Evolutionary conservation across 2,888 invertebrate genomes (phyloP), one percentile per base, ranked within the genome.

Genomic region (Drosophila sordidula): DNA sequence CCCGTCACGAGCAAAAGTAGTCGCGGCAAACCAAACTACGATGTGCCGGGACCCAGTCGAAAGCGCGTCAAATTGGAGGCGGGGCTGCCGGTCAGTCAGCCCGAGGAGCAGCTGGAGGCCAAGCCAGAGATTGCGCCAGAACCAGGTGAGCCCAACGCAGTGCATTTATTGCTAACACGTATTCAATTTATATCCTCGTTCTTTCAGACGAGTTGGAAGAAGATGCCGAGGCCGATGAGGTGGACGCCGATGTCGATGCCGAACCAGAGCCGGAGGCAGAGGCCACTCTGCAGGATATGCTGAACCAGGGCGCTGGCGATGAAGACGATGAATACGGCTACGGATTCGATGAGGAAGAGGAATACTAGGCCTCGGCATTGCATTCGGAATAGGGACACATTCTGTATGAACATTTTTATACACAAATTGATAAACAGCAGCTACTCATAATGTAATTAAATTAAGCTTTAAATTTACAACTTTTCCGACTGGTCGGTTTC

Each of bases 271-370:
- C 88, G 0, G 91, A 91, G 55, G 81, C 87, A 1, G 94, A 94
- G 81, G 87, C 94, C 63, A 94, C 94, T 0, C 90, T 95, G 0
- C 93, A 94, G 12, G 93, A 94, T 59, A 93, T 95, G 93, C 87
- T 95, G 36, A 95, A 95, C 78, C 93, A 94, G 61, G 93, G 93
- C 16, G 71, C 67, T 12, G 94, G 94, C 16, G 95, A 95, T 16
- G 95, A 95, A 12, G 95, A 95, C 29, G 95, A 95, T 22, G 94
- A 95, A 49, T 95, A 95, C 76, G 95, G 94, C 56, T 95, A 95
- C 78, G 95, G 94, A 42, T 95, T 95, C 71, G 95, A 96, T 58
- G 96, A 96, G 70, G 95, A 96, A 61, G 94, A 94, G 84, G 94
- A 94, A 89, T 93, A 93, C 58, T 83, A 84, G 26, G 11, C 12